Percentiles rank a stretch among this genome's conserved stretches.
Conservation (phyloP, 2,888 invertebrate genomes). For the Orthonychiurus folsomi region DNA sequence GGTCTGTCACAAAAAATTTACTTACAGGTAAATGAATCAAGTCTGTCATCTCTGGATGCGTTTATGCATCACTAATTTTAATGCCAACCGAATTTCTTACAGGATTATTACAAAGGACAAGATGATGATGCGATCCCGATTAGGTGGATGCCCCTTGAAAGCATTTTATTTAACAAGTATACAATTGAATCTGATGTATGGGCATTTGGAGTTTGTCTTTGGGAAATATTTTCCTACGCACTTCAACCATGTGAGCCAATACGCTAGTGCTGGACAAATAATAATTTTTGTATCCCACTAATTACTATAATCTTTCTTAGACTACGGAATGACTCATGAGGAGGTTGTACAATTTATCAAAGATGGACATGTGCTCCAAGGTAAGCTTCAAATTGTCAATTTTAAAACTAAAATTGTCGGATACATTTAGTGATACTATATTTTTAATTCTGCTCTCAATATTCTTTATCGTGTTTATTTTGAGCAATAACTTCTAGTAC, state of each 20-base stretch:
- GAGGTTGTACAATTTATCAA: slow-evolving; percentile 83
- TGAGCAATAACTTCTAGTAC: too few species aligned
- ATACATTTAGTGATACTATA: slow-evolving; percentile 46
- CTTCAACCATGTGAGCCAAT: slow-evolving; percentile 93
- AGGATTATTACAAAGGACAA: slow-evolving; percentile 91
- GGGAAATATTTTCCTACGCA: slow-evolving; percentile 96
- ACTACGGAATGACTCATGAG: slow-evolving; percentile 94
- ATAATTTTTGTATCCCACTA: too few species aligned
- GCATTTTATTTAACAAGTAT: slow-evolving; percentile 92
- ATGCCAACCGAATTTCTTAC: too few species aligned
- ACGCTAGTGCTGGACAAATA: too few species aligned
- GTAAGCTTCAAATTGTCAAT: too few species aligned
- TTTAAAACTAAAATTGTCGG: slow-evolving; percentile 86
- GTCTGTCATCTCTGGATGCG: neutral
- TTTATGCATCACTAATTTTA: neutral
- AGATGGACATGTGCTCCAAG: slow-evolving; percentile 79
- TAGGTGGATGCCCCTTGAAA: slow-evolving; percentile 95
- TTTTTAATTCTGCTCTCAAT: neutral
- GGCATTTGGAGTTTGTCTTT: slow-evolving; percentile 92
- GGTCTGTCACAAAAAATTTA: slow-evolving; percentile 93
- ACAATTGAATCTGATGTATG: slow-evolving; percentile 89
- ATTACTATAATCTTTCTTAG: too few species aligned
- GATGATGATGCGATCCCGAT: slow-evolving; percentile 94
- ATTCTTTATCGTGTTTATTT: neutral
- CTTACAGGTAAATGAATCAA: slow-evolving; percentile 45